Evolutionary conservation across 2,888 invertebrate genomes (phyloP), one percentile per base, ranked within the genome.

Genomic region (Eupithecia pulchellata): DNA sequence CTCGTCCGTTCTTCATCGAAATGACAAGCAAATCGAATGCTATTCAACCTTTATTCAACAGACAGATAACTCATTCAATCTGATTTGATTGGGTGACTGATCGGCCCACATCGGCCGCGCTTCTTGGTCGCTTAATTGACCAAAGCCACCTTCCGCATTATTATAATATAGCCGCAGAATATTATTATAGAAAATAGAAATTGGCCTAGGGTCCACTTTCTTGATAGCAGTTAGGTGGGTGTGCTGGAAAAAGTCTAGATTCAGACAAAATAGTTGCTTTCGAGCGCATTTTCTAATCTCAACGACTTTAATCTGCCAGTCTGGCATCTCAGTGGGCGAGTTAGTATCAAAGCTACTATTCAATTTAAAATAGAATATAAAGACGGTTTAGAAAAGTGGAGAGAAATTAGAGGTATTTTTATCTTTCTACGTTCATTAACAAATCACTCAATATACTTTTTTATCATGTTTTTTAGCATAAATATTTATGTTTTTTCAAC

Each of bases 111-210:
- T 88, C 83, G 76, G 77, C 73, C 74, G 78, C 79, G 78, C 81
- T 83, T 83, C 86, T 86, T 80, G 81, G 80, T 78, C 80, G 82
- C 84, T 87, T 92, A 92, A 91, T 91, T 91, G 89, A 90, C 86
- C 86, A 81, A 84, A 81, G 77, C 82, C 85, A 86, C 85, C 86
- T 86, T 82, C 82, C 81, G 82, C 85, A 88, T 91, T 90, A 91
- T 91, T 89, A 91, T 89, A 89, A 90, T 90, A 88, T 86, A 84
- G 84, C 85, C 85, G 82, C 84, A 89, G 89, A 90, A n/a, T n/a
- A n/a, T n/a, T n/a, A n/a, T 92, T 91, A 88, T 86, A 89, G 87
- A 90, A 92, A 91, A 92, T 91, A 90, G 91, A 91, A 91, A 92
- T 90, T 87, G 85, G 88, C 87, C 80, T 86, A 89, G 90, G 90